Percentiles rank a stretch among this genome's conserved stretches.
These are phyloP conservation scores for Acanthosepion pharaonis DNA, from an alignment of 2,888 invertebrate species.

Conservation along the genomic window DNA sequence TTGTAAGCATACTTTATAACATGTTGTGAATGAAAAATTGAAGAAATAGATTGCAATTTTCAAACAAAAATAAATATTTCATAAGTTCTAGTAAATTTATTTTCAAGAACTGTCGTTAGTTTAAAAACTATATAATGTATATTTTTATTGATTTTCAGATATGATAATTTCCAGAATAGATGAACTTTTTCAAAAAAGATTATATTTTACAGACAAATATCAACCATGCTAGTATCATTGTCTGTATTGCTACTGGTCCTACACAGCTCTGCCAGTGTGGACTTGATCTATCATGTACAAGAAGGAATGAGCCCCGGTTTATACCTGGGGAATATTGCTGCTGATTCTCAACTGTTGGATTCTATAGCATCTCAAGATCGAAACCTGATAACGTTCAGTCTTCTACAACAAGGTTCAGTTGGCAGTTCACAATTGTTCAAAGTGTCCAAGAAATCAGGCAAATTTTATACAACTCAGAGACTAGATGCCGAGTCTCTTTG, in stretches of 20 bases:
- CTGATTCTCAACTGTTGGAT: not conserved
- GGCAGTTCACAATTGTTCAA: slow-evolving; percentile 18
- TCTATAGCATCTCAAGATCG: not conserved
- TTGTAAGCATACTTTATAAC: too few relatives aligned
- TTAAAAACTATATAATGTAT: too few relatives aligned
- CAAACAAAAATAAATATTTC: too few relatives aligned
- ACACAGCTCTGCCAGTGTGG: not conserved
- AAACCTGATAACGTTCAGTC: not conserved
- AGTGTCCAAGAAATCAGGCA: not conserved
- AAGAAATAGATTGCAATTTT: too few relatives aligned
- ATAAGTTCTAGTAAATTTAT: too few relatives aligned
- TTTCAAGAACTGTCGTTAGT: too few relatives aligned
- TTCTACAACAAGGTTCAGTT: not conserved
- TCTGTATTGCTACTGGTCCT: not conserved
- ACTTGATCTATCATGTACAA: not conserved
- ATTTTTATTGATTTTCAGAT: too few relatives aligned
- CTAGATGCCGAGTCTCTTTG: not conserved
- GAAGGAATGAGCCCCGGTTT: slow-evolving; percentile 12
- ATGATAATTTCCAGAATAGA: too few relatives aligned
- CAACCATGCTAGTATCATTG: not conserved
- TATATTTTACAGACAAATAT: not conserved
- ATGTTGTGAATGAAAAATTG: too few relatives aligned
- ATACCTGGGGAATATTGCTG: not conserved
- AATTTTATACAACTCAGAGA: slow-evolving; percentile 1
- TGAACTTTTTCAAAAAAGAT: too few relatives aligned